Percentiles rank a stretch among this genome's conserved stretches.
phyloP scores from a whole-genome alignment of 2,888 invertebrate species.

The Microplitis manilae region DNA sequence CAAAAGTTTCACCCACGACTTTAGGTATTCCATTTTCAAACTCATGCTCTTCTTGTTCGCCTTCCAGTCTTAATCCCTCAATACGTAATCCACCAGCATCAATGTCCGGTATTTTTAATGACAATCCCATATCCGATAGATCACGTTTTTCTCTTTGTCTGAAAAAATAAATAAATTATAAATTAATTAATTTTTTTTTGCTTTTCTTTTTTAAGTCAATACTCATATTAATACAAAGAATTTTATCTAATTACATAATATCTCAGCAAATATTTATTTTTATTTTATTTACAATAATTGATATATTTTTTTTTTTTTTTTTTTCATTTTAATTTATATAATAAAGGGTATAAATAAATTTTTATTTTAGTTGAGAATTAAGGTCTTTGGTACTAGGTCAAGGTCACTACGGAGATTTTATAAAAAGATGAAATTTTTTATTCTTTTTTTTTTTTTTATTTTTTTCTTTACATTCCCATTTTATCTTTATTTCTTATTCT shows the following conservation, averaged over 20 bases:
- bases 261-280: too few species aligned
- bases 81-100: conserved; percentile 64
- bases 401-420: conserved; percentile 1
- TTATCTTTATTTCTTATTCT: too few species aligned
- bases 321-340: background rate
- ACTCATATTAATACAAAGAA: too few species aligned
- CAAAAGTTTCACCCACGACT: conserved; percentile 76
- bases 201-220: background rate
- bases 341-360: too few species aligned
- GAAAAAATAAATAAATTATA: conserved; percentile 60
- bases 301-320: background rate
- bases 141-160: conserved; percentile 42
- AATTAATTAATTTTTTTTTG: background rate
- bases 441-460: background rate
- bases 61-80: conserved; percentile 76
- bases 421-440: background rate
- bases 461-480: background rate
- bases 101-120: background rate
- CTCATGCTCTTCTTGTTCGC: conserved; percentile 74
- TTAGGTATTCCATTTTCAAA: conserved; percentile 78
- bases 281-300: too few species aligned
- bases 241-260: too few species aligned
- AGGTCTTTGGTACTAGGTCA: background rate
- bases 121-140: background rate
- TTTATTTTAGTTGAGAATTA: background rate